Conservation (phyloP, 2,888 invertebrate species). For the Drosophila melanosoma region DNA sequence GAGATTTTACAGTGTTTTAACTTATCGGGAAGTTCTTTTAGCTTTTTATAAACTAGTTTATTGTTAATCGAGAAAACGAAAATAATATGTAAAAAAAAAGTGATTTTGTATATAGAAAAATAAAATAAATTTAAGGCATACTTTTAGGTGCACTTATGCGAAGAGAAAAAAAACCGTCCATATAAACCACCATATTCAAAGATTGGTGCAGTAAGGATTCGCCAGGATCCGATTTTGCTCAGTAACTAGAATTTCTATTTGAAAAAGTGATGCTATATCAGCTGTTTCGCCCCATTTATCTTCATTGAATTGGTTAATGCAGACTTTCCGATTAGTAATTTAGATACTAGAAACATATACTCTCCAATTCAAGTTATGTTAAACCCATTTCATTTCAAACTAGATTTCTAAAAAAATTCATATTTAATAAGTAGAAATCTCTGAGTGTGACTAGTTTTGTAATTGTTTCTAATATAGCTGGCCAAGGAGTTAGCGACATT, state of each 20-base stretch:
- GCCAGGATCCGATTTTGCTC: too few relatives aligned
- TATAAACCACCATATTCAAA: neutral
- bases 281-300: neutral
- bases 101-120: too few relatives aligned
- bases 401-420: neutral
- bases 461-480: neutral
- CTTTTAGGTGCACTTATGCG: neutral
- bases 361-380: neutral
- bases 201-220: neutral
- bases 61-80: too few relatives aligned
- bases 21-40: neutral
- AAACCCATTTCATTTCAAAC: neutral
- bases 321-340: neutral
- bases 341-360: neutral
- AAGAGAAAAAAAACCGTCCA: neutral
- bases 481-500: slow-evolving; percentile 30
- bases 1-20: neutral
- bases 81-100: too few relatives aligned
- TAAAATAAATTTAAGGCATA: neutral
- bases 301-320: neutral
- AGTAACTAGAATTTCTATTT: neutral
- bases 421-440: neutral
- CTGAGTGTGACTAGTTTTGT: neutral
- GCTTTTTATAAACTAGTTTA: too few relatives aligned
- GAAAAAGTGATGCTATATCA: neutral